Conservation (phyloP, 2,888 invertebrate genomes). For the Parelbella ahira region DNA sequence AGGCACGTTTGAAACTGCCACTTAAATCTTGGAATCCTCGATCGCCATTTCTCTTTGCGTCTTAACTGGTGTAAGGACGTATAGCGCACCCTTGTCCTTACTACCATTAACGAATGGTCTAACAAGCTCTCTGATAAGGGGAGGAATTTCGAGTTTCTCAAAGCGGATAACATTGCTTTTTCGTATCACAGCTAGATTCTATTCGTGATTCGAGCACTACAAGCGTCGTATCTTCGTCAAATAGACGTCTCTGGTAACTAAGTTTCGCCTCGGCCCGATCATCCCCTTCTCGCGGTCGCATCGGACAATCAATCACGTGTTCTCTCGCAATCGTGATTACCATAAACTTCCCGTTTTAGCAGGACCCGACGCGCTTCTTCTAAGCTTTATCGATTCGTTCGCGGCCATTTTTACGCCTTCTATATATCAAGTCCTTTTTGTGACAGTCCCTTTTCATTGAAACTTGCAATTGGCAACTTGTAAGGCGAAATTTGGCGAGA, state of each 20-base stretch:
- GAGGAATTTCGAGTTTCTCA: constrained; percentile 18
- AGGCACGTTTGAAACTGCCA: constrained; percentile 78
- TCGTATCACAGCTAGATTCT: constrained; percentile 17
- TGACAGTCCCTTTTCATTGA: constrained; percentile 68
- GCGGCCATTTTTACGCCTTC: constrained; percentile 64
- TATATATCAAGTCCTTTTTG: constrained; percentile 58
- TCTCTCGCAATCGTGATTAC: constrained; percentile 71
- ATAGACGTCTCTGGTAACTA: constrained; percentile 23
- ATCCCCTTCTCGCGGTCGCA: constrained; percentile 42
- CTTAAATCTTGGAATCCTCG: constrained; percentile 77
- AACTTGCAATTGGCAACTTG: constrained; percentile 69
- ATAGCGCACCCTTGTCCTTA: constrained; percentile 57
- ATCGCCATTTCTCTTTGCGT: constrained; percentile 73
- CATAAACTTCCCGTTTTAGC: constrained; percentile 77
- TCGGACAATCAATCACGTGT: constrained; percentile 74
- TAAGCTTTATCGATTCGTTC: constrained; percentile 72
- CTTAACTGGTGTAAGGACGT: constrained; percentile 52
- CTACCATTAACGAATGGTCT: constrained; percentile 53
- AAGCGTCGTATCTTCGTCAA: constrained; percentile 21
- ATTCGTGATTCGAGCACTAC: constrained; percentile 9
- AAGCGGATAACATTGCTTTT: constrained; percentile 18
- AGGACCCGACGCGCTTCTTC: constrained; percentile 65
- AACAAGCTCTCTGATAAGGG: constrained; percentile 26
- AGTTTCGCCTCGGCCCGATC: constrained; percentile 17
- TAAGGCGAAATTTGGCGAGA: constrained; percentile 52